A percentile compares a stretch with the other conserved stretches of the same genome.
phyloP scores from a whole-genome alignment of 2,113 vertebrate genomes.

The Megaceryle maxima region DNA sequence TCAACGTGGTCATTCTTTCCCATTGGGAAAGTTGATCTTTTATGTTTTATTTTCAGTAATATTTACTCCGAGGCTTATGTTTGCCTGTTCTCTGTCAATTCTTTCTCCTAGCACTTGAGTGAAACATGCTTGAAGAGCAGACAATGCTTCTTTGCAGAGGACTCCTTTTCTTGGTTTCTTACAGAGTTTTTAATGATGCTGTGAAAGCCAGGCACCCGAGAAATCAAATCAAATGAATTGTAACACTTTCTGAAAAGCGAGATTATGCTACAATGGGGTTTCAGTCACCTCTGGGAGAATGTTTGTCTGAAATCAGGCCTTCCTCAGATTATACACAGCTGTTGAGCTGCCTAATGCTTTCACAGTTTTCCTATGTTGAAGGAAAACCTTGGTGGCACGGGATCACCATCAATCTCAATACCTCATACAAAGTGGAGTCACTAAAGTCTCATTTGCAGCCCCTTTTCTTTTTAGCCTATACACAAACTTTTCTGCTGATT shows the following conservation, averaged over 20 bases:
- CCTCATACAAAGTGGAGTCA: conserved; percentile 77
- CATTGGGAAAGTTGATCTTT: not conserved
- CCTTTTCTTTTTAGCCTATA: conserved; percentile 75
- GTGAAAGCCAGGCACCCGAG: conserved; percentile 81
- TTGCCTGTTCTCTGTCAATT: not conserved
- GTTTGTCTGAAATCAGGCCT: conserved; percentile 77
- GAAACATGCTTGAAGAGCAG: conserved; percentile 28
- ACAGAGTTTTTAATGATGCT: conserved; percentile 83
- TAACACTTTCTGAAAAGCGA: conserved; percentile 91
- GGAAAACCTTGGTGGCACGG: conserved; percentile 82
- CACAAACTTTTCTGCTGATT: conserved; percentile 79
- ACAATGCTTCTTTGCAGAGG: conserved; percentile 79
- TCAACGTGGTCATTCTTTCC: not conserved
- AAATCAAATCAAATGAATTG: conserved; percentile 91
- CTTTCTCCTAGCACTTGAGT: not conserved
- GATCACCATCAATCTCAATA: conserved; percentile 83
- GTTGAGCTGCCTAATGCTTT: conserved; percentile 82
- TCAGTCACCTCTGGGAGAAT: conserved; percentile 75
- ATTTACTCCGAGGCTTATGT: not conserved
- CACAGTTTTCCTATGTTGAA: conserved; percentile 76
- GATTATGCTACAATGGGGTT: conserved; percentile 89
- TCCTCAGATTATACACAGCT: conserved; percentile 82
- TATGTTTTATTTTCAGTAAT: not conserved
- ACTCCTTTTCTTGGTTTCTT: conserved; percentile 81
- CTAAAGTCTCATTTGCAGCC: conserved; percentile 85